Percentiles rank a stretch among this genome's conserved stretches.
Conservation (phyloP, 2,113 vertebrate genomes). For the Hipposideros armiger region DNA sequence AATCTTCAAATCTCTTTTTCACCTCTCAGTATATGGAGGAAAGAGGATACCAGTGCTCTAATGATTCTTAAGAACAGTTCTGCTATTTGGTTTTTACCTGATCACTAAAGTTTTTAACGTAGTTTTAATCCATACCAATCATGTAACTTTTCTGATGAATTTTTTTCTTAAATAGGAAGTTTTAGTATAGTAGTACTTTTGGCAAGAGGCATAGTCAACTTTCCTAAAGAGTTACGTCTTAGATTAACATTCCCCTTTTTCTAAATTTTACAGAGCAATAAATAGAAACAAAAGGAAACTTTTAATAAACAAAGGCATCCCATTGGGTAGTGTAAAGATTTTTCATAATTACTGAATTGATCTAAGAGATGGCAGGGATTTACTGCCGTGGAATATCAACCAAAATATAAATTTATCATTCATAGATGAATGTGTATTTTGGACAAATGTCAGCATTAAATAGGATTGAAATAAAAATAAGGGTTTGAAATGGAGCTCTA, state of each 20-base stretch:
- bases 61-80: not conserved
- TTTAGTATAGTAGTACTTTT: slow-evolving; percentile 10
- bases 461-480: not conserved
- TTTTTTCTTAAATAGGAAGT: slow-evolving; percentile 21
- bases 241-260: not conserved
- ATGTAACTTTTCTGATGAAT: not conserved
- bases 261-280: slow-evolving; percentile 37
- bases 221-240: not conserved
- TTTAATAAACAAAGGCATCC: not conserved
- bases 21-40: not conserved
- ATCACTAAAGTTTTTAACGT: slow-evolving; percentile 13
- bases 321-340: not conserved
- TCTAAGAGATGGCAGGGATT: slow-evolving; percentile 1
- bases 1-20: not conserved
- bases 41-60: not conserved
- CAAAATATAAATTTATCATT: not conserved
- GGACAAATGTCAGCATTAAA: slow-evolving; percentile 53
- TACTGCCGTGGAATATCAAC: not conserved
- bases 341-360: not conserved
- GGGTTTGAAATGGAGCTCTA: slow-evolving; percentile 24
- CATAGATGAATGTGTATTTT: slow-evolving; percentile 8
- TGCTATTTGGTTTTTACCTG: slow-evolving; percentile 6
- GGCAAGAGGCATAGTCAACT: not conserved
- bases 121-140: not conserved
- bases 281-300: not conserved